A percentile compares a stretch with the other conserved stretches of the same genome.
Conservation (phyloP, 2,888 invertebrate species). For the Osmoderma eremita region DNA sequence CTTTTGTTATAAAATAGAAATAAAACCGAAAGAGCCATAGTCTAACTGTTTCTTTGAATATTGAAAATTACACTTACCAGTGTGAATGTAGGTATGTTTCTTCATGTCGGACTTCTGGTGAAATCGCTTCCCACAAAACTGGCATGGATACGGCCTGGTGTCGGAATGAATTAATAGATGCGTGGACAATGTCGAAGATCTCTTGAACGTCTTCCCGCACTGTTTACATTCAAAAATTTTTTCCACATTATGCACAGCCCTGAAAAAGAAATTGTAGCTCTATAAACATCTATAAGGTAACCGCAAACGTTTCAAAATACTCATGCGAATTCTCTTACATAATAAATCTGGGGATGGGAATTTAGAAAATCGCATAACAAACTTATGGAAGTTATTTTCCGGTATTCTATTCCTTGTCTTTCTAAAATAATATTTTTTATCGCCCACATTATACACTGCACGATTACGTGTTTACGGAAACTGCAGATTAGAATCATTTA, state of each 20-base stretch:
- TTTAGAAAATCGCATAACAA: too few species aligned
- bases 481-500: constrained; percentile 2
- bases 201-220: constrained; percentile 88
- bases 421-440: too few species aligned
- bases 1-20: too few species aligned
- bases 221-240: constrained; percentile 85
- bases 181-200: constrained; percentile 88
- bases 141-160: constrained; percentile 88
- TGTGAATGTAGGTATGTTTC: constrained; percentile 92
- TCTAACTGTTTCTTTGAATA: too few species aligned
- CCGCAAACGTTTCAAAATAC: too few species aligned
- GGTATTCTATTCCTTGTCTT: too few species aligned
- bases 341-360: too few species aligned
- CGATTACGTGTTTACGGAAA: constrained; percentile 16
- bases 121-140: constrained; percentile 89
- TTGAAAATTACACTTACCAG: constrained; percentile 73
- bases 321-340: too few species aligned
- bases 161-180: constrained; percentile 90
- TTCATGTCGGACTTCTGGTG: constrained; percentile 96
- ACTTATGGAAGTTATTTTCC: too few species aligned
- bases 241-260: constrained; percentile 92
- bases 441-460: too few species aligned
- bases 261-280: constrained; percentile 60
- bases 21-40: too few species aligned
- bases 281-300: too few species aligned